These are phyloP conservation scores for Epinotia bilunana DNA, from an alignment of 2,888 invertebrate species.

Conservation along the genomic window DNA sequence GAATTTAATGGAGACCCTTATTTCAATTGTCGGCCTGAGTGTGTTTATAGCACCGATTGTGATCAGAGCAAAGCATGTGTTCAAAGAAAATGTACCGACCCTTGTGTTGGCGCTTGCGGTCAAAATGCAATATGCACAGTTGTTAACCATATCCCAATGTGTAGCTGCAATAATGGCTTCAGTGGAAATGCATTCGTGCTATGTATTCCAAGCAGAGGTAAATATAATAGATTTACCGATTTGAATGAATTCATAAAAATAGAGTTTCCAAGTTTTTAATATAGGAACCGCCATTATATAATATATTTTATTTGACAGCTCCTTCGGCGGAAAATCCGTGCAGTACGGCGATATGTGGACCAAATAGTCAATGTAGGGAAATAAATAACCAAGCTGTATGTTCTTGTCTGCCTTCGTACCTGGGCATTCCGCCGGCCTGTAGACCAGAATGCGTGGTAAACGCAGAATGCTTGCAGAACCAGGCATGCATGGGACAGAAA, in stretches of 20 bases:
- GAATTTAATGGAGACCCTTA: slow-evolving; percentile 91
- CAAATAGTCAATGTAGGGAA: slow-evolving; percentile 87
- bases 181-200: slow-evolving; percentile 84
- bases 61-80: slow-evolving; percentile 88
- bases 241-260: background rate
- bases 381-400: slow-evolving; percentile 88
- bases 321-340: slow-evolving; percentile 83
- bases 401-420: slow-evolving; percentile 88
- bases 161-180: slow-evolving; percentile 86
- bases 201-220: slow-evolving; percentile 85
- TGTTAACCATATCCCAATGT: slow-evolving; percentile 88
- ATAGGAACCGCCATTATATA: background rate
- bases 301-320: slow-evolving; percentile 54
- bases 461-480: slow-evolving; percentile 87
- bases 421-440: slow-evolving; percentile 89
- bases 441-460: slow-evolving; percentile 89
- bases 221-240: slow-evolving; percentile 4
- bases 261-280: background rate
- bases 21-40: slow-evolving; percentile 90
- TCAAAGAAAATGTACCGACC: slow-evolving; percentile 89
- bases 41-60: slow-evolving; percentile 90
- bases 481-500: slow-evolving; percentile 89
- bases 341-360: slow-evolving; percentile 89
- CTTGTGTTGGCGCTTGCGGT: slow-evolving; percentile 90
- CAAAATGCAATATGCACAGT: slow-evolving; percentile 85